Evolutionary conservation across 2,888 invertebrate genomes (phyloP).

Genomic region (Brachypalpus laphriformis): DNA sequence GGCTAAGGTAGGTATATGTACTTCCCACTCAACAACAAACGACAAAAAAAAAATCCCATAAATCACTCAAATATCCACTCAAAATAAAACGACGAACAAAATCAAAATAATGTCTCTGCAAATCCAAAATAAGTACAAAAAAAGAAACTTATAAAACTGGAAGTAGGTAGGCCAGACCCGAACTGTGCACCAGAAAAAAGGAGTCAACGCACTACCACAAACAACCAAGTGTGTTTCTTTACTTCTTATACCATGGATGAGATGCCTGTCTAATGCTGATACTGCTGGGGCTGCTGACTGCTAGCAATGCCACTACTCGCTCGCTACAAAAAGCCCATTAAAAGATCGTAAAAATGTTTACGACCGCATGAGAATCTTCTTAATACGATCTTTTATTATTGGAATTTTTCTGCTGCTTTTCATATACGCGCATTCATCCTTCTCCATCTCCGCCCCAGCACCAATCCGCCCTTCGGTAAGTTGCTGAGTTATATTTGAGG

Average conservation of each 20-base stretch:
- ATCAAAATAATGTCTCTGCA: conserved; percentile 51
- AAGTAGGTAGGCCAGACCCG: conserved; percentile 1
- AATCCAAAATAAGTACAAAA: conserved; percentile 20
- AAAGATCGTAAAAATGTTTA: conserved; percentile 82
- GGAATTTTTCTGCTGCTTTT: conserved; percentile 79
- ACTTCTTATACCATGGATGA: conserved; percentile 12
- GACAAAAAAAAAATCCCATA: conserved; percentile 30
- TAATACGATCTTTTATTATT: conserved; percentile 82
- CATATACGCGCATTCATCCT: conserved; percentile 62
- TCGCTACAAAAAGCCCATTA: conserved; percentile 80
- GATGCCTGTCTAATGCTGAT: conserved; percentile 33
- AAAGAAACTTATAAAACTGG: conserved; percentile 23
- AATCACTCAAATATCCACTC: conserved; percentile 55
- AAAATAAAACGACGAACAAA: conserved; percentile 25
- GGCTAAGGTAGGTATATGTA: neutral
- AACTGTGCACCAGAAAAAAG: conserved; percentile 4
- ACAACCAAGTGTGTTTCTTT: conserved; percentile 17
- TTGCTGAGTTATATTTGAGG: conserved; percentile 30
- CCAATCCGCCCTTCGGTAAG: neutral
- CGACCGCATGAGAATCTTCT: conserved; percentile 82
- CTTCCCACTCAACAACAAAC: conserved; percentile 14
- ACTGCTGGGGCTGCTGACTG: too few species aligned
- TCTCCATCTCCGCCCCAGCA: conserved; percentile 2
- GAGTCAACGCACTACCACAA: conserved; percentile 34
- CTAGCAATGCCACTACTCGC: conserved; percentile 56